Conservation (phyloP, 1,140 invertebrate species). For the Euura lappo region DNA sequence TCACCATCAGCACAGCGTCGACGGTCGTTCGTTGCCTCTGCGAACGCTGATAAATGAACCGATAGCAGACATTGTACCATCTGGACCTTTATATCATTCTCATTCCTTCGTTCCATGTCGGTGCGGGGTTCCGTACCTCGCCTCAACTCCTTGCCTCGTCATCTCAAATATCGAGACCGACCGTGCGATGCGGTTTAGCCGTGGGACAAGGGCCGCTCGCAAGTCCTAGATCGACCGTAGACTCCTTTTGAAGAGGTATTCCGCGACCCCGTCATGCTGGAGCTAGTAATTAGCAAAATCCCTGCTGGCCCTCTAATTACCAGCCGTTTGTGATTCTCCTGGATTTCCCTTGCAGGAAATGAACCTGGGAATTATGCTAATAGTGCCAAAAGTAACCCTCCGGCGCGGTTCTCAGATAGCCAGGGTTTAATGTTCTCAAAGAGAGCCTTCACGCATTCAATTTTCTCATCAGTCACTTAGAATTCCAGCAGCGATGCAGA, state of each 20-base stretch:
- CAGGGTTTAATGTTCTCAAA: background rate
- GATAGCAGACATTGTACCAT: slow-evolving; percentile 55
- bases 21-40: slow-evolving; percentile 22
- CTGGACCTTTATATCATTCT: slow-evolving; percentile 46
- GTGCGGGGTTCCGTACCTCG: slow-evolving; percentile 12
- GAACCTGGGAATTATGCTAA: slow-evolving; percentile 30
- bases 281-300: slow-evolving; percentile 8
- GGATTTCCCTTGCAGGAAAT: slow-evolving; percentile 27
- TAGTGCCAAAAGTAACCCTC: slow-evolving; percentile 6
- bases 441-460: background rate
- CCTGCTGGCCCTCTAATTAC: slow-evolving; percentile 33
- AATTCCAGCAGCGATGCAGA: background rate
- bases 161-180: slow-evolving; percentile 3
- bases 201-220: background rate
- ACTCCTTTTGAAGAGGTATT: too few relatives aligned
- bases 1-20: slow-evolving; percentile 24
- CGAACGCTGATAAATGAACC: slow-evolving; percentile 59
- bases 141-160: slow-evolving; percentile 15
- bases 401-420: background rate
- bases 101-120: slow-evolving; percentile 16
- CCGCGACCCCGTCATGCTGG: background rate
- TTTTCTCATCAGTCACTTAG: slow-evolving; percentile 2
- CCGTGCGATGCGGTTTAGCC: too few relatives aligned
- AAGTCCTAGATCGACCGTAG: too few relatives aligned
- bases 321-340: slow-evolving; percentile 24